A percentile compares a stretch with the other conserved stretches of the same genome.
phyloP scores from a whole-genome alignment of 2,797 vertebrate genomes.

The Naso thynnoides region DNA sequence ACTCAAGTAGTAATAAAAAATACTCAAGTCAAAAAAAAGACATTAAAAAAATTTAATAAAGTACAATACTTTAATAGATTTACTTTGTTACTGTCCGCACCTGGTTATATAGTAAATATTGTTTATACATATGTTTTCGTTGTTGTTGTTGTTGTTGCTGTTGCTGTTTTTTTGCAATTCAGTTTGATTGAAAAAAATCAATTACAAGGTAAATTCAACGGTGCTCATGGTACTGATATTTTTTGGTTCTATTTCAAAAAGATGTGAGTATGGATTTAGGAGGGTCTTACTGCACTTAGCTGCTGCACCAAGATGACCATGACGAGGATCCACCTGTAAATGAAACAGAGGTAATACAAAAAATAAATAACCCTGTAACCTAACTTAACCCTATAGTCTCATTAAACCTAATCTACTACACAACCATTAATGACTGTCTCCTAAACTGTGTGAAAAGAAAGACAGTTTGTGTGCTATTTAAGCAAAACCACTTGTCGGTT shows the following conservation, averaged over 20 bases:
- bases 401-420: not conserved
- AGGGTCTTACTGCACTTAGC: conserved; percentile 70
- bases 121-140: not conserved
- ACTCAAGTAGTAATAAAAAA: no score
- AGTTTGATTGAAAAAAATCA: not conserved
- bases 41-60: no score
- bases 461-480: not conserved
- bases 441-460: not conserved
- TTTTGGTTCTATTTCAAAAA: not conserved
- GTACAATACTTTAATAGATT: no score
- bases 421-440: not conserved
- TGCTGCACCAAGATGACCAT: conserved; percentile 50
- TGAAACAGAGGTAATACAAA: not conserved
- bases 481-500: not conserved
- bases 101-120: not conserved
- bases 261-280: not conserved
- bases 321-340: conserved; percentile 71
- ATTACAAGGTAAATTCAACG: not conserved
- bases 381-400: no score
- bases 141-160: no score
- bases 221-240: not conserved
- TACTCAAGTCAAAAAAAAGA: no score
- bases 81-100: no score
- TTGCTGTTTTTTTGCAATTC: not conserved
- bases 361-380: no score